These are phyloP conservation scores for Agrotis segetum DNA, from an alignment of 2,888 invertebrate genomes.

Conservation along the genomic window DNA sequence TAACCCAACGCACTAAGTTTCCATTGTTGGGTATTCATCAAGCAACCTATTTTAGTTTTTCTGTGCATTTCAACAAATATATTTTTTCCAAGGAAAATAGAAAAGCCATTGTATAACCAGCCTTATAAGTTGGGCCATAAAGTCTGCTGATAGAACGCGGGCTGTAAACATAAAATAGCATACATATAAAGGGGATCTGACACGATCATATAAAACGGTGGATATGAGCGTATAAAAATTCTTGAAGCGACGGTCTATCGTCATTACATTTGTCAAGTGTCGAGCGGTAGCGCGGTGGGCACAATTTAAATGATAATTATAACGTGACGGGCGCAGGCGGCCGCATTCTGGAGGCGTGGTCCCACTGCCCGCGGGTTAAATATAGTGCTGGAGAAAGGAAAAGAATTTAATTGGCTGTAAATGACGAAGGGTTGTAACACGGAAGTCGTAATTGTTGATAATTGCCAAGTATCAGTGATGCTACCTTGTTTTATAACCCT, in stretches of 20 bases:
- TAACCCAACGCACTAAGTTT: constrained; percentile 62
- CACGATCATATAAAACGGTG: constrained; percentile 87
- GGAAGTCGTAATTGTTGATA: constrained; percentile 41
- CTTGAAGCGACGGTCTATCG: constrained; percentile 86
- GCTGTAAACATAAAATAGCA: constrained; percentile 64
- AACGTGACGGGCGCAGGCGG: constrained; percentile 76
- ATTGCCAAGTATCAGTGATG: constrained; percentile 42
- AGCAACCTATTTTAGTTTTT: constrained; percentile 74
- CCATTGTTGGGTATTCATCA: constrained; percentile 64
- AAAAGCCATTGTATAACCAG: constrained; percentile 46
- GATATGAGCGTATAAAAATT: constrained; percentile 90
- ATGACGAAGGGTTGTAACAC: constrained; percentile 43
- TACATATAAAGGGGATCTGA: constrained; percentile 82
- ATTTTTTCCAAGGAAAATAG: constrained; percentile 17
- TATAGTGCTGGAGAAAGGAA: constrained; percentile 32
- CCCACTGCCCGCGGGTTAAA: constrained; percentile 40
- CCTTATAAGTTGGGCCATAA: constrained; percentile 48
- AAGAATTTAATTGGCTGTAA: constrained; percentile 43
- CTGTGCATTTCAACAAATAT: constrained; percentile 65
- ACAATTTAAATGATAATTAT: constrained; percentile 90
- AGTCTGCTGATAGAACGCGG: constrained; percentile 33
- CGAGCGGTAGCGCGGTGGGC: constrained; percentile 86
- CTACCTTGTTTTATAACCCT: constrained; percentile 26
- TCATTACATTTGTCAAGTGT: constrained; percentile 90
- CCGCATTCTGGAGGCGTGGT: constrained; percentile 59